Evolutionary conservation across 2,888 invertebrate genomes (phyloP), one percentile per base, ranked within the genome.

Genomic region (Phyto melanocephala): DNA sequence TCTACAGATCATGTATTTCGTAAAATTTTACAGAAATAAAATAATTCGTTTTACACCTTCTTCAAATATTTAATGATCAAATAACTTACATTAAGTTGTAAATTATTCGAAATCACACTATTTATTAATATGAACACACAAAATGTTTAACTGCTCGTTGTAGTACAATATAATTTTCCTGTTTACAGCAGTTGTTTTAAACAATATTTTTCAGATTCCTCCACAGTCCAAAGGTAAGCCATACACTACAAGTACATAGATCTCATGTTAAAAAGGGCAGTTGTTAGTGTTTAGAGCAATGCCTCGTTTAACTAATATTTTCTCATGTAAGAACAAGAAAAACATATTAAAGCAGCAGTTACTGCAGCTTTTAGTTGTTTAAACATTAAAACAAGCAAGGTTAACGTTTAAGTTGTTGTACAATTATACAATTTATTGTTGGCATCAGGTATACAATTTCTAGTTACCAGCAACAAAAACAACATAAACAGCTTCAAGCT

Each of bases 261-360:
- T n/a, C n/a, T n/a, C 45, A 47, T 42, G 33, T 63, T 58, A 62
- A 45, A 45, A 33, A 6, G 33, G 7, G 33, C 22, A 40, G 13
- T 2, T 83, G 35, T 52, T 52, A 62, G 45, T 65, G 62, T 68
- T 82, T 65, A 56, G 35, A 60, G 47, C 62, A 76, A 72, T 67
- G 77, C 33, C 47, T 58, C 77, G 70, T 71, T 71, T 75, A 75
- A 78, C 78, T 75, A 79, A 82, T 71, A 75, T 78, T 75, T 77
- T 70, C 56, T 45, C 74, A 78, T 76, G 70, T 74, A 75, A 47
- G 35, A 35, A n/a, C 52, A 42, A 11, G 42, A 54, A 45, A 1
- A 77, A 40, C 28, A 56, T 28, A 33, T 40, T n/a, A n/a, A n/a
- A 52, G 24, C 54, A 40, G 28, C 37, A 74, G 62, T 62, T 40